These are phyloP conservation scores for Galago senegalensis DNA, from an alignment of 2,797 vertebrate species.

Conservation along the genomic window DNA sequence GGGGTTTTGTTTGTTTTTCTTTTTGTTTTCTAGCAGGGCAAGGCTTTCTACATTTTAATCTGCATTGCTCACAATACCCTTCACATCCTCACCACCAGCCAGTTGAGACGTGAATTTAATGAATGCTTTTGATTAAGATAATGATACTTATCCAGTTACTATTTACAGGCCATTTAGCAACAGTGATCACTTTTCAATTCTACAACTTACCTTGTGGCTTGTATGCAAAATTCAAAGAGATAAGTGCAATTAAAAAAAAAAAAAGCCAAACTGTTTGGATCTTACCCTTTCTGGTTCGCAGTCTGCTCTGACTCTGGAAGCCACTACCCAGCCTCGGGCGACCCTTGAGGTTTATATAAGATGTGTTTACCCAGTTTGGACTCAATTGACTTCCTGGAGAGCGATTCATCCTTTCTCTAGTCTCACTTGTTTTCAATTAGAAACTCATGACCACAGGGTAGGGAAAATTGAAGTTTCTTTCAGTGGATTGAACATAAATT, in stretches of 20 bases:
- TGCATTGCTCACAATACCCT: not conserved
- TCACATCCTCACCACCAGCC: not conserved
- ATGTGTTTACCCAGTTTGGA: not conserved
- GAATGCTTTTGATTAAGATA: conserved; percentile 73
- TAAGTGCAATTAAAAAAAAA: not conserved
- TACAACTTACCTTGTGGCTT: not conserved
- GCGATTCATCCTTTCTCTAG: not conserved
- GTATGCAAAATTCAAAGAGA: conserved; percentile 43
- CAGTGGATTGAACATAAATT: not conserved
- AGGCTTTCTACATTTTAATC: not conserved
- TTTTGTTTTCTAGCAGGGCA: not conserved
- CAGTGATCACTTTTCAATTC: conserved; percentile 57
- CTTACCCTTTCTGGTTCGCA: not conserved
- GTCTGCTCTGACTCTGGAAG: not conserved
- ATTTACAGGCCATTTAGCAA: conserved; percentile 66
- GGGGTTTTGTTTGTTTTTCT: not conserved
- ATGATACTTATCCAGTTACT: conserved; percentile 67
- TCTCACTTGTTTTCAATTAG: conserved; percentile 47
- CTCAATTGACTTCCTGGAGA: conserved; percentile 11
- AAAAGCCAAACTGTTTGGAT: not conserved
- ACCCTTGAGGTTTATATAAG: not conserved
- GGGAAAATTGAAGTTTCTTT: conserved; percentile 34
- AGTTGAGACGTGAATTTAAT: conserved; percentile 60
- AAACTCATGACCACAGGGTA: not conserved
- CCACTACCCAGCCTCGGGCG: not conserved